Percentiles rank a stretch among this genome's conserved stretches.
Evolutionary conservation across 2,113 vertebrate genomes (phyloP).

Genomic region (Synodontis membranacea): DNA sequence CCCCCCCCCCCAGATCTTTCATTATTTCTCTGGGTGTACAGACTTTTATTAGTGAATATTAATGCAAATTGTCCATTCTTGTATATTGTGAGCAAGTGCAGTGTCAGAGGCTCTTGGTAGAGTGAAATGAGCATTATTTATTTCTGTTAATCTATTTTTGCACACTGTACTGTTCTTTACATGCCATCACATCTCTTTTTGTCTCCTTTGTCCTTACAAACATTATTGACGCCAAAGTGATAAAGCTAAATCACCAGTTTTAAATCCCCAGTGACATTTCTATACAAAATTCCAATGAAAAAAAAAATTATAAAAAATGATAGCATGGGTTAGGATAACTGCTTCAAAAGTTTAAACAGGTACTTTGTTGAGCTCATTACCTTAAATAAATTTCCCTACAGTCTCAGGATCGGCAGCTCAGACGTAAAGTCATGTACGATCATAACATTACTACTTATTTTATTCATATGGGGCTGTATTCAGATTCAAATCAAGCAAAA

Average conservation of each 20-base stretch:
- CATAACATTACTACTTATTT: not conserved
- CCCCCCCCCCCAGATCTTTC: not conserved
- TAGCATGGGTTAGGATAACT: not conserved
- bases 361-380: not conserved
- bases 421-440: not conserved
- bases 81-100: constrained; percentile 1
- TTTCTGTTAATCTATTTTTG: not conserved
- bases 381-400: not conserved
- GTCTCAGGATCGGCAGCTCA: not conserved
- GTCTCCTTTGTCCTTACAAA: too few relatives aligned
- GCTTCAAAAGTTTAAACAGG: not conserved
- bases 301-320: not conserved
- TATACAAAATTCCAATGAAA: not conserved
- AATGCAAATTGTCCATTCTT: not conserved
- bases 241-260: not conserved
- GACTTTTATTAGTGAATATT: not conserved
- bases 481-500: not conserved
- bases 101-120: not conserved
- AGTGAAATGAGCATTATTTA: not conserved
- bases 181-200: not conserved
- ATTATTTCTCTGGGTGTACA: not conserved
- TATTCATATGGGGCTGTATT: not conserved
- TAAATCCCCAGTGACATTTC: not conserved
- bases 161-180: constrained; percentile 7
- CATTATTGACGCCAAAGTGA: not conserved